A percentile compares a stretch with the other conserved stretches of the same genome.
These are phyloP conservation scores for Romanogobio albipinnatus DNA, from an alignment of 2,113 vertebrate genomes.

Conservation along the genomic window DNA sequence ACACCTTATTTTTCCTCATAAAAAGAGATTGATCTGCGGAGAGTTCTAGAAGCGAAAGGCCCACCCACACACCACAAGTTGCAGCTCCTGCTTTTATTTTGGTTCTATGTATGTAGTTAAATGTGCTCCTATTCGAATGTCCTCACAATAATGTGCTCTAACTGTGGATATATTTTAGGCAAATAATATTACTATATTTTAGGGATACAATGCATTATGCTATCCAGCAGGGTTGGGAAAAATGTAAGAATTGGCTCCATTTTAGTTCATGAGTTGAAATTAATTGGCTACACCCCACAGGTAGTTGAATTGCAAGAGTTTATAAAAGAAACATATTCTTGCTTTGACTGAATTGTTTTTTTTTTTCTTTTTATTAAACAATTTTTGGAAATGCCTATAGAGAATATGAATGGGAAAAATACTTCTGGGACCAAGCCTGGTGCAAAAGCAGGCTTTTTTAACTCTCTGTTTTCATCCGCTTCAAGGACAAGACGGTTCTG, in stretches of 20 bases:
- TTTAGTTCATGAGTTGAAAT: too few relatives aligned
- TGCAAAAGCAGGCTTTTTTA: not conserved
- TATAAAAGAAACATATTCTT: not conserved
- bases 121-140: not conserved
- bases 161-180: not conserved
- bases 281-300: too few relatives aligned
- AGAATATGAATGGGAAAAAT: not conserved
- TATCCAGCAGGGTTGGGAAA: not conserved
- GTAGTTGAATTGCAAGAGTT: not conserved
- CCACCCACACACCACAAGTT: constrained; percentile 28
- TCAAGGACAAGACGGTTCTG: constrained; percentile 30
- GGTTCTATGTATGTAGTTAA: constrained; percentile 7
- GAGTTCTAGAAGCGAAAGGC: constrained; percentile 16
- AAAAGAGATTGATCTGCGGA: constrained; percentile 40
- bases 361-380: too few relatives aligned
- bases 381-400: not conserved
- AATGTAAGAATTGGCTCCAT: not conserved
- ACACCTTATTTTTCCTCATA: constrained; percentile 36
- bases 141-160: not conserved
- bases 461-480: constrained; percentile 11
- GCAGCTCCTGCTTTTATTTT: constrained; percentile 35
- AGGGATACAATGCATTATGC: not conserved
- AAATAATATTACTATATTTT: not conserved
- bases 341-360: not conserved
- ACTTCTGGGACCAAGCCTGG: not conserved